A percentile compares a stretch with the other conserved stretches of the same genome.
phyloP scores from a whole-genome alignment of 2,113 vertebrate species.

The Mormyrus lacerda region DNA sequence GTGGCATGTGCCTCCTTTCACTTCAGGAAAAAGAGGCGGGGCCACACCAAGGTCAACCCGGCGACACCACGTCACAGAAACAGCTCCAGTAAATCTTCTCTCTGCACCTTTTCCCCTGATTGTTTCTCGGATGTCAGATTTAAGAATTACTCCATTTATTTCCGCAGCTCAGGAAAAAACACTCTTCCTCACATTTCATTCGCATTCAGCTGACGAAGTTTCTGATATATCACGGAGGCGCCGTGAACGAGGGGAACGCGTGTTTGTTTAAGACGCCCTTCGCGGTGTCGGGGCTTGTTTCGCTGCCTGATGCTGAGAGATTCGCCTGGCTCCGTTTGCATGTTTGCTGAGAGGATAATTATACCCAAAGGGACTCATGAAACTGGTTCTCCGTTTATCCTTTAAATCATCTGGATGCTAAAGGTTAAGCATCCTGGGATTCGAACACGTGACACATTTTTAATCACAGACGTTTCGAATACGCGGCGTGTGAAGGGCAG shows the following conservation, averaged over 20 bases:
- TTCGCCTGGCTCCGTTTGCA: background rate
- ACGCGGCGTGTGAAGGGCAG: background rate
- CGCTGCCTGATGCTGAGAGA: background rate
- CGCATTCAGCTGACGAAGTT: background rate
- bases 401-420: background rate
- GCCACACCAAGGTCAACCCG: background rate
- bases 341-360: constrained; percentile 1
- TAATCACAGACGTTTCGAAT: background rate
- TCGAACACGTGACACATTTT: background rate
- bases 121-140: background rate
- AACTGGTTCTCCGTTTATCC: background rate
- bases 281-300: background rate
- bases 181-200: background rate
- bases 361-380: background rate
- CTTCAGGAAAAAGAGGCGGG: background rate
- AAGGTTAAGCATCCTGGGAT: background rate
- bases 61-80: background rate
- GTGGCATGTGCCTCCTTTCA: background rate
- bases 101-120: background rate
- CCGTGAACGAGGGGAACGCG: background rate
- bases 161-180: background rate
- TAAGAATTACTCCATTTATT: background rate
- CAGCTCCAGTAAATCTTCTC: background rate
- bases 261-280: background rate
- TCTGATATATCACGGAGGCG: background rate